These are phyloP conservation scores for Volucella inanis DNA, from an alignment of 2,888 invertebrate species.

Conservation along the genomic window DNA sequence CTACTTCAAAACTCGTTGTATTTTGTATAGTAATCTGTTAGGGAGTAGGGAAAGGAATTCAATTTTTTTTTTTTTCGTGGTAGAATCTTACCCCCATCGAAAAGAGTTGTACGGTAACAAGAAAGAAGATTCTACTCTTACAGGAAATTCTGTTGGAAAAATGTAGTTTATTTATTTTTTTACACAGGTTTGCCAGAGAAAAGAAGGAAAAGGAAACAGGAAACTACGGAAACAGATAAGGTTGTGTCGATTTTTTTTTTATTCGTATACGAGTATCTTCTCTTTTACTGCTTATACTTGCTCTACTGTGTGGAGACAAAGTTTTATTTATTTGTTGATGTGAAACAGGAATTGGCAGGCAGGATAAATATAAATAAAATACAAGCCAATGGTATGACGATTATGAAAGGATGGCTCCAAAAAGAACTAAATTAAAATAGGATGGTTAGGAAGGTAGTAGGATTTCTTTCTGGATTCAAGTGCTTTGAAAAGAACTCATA, in stretches of 20 bases:
- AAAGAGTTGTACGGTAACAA: conserved; percentile 39
- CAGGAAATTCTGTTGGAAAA: conserved; percentile 59
- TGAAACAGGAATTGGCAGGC: conserved; percentile 67
- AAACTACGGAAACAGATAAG: conserved; percentile 71
- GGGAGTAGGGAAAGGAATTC: conserved; percentile 41
- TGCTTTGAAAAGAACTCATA: too few relatives aligned
- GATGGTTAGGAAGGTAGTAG: background rate
- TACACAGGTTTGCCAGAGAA: background rate
- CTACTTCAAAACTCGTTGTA: background rate
- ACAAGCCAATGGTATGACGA: conserved; percentile 44
- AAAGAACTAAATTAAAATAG: background rate
- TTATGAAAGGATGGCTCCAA: conserved; percentile 27
- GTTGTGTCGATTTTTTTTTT: conserved; percentile 53
- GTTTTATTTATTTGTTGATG: conserved; percentile 53
- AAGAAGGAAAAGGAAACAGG: conserved; percentile 30
- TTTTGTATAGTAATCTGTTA: conserved; percentile 52
- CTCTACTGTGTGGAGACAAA: conserved; percentile 17
- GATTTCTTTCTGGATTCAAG: too few relatives aligned
- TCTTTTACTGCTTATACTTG: conserved; percentile 24
- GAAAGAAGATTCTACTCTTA: conserved; percentile 38
- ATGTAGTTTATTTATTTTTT: conserved; percentile 44
- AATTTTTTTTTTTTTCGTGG: conserved; percentile 12
- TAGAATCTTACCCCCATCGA: conserved; percentile 33
- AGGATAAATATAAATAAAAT: conserved; percentile 44
- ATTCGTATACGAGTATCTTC: background rate